Evolutionary conservation across 2,797 vertebrate genomes (phyloP).

Genomic region (Agapornis canus): DNA sequence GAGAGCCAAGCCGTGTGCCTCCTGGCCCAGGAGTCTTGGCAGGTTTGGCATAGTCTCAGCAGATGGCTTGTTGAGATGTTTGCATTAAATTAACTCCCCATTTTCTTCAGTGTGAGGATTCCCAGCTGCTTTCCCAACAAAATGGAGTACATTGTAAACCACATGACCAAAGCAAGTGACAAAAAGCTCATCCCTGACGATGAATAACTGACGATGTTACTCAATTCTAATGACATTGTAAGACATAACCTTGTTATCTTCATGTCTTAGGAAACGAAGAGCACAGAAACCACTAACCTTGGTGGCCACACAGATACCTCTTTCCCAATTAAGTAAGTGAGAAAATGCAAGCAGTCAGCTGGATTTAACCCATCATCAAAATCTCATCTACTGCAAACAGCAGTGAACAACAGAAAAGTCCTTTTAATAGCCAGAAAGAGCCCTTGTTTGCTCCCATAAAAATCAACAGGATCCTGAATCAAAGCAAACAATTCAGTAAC

Average conservation of each 20-base stretch:
- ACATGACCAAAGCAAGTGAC: neutral
- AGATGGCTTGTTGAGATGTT: neutral
- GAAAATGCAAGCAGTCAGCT: neutral
- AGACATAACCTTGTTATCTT: neutral
- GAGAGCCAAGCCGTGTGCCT: neutral
- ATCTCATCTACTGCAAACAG: neutral
- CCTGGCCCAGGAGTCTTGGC: neutral
- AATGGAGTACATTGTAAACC: neutral
- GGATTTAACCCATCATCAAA: neutral
- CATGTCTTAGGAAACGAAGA: neutral
- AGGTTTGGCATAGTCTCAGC: neutral
- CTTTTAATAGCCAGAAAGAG: neutral
- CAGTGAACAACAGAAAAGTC: neutral
- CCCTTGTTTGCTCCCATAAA: neutral
- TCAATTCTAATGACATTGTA: neutral
- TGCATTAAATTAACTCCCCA: neutral
- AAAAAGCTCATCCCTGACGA: neutral
- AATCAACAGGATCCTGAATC: neutral
- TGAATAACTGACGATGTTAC: neutral
- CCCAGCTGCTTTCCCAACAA: neutral
- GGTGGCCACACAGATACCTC: neutral
- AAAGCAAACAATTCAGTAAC: neutral
- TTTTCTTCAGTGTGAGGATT: neutral
- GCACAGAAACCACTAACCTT: neutral
- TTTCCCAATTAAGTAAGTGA: neutral